A percentile compares a stretch with the other conserved stretches of the same genome.
phyloP scores from a whole-genome alignment of 2,797 vertebrate genomes.

The Acanthurus leucopareius region DNA sequence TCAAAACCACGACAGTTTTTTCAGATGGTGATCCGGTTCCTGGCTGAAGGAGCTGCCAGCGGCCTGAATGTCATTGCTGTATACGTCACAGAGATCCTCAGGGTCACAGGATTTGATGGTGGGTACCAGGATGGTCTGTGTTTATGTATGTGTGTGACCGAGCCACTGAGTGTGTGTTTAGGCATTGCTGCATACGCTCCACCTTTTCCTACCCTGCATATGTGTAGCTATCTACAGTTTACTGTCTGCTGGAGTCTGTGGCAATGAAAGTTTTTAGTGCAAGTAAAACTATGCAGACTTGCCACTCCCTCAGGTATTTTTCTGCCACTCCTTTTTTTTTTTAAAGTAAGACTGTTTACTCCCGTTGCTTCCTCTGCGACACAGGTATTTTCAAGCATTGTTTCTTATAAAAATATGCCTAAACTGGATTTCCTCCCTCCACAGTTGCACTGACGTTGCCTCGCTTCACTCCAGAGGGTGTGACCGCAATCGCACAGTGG shows the following conservation, averaged over 20 bases:
- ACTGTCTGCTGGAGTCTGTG: not conserved
- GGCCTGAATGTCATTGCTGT: slow-evolving; percentile 88
- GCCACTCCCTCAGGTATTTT: slow-evolving; percentile 44
- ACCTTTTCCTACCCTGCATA: not conserved
- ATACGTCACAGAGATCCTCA: slow-evolving; percentile 85
- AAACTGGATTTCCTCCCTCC: slow-evolving; percentile 30
- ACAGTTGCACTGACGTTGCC: slow-evolving; percentile 79
- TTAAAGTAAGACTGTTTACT: slow-evolving; percentile 17
- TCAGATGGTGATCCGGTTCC: slow-evolving; percentile 80
- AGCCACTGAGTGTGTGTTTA: not conserved
- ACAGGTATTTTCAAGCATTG: slow-evolving; percentile 2
- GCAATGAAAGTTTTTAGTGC: slow-evolving; percentile 12
- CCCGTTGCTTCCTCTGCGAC: not conserved
- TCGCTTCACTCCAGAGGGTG: slow-evolving; percentile 84
- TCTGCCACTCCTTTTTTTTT: slow-evolving; percentile 51
- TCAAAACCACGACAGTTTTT: slow-evolving; percentile 73
- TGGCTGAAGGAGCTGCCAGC: slow-evolving; percentile 87
- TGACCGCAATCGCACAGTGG: slow-evolving; percentile 84
- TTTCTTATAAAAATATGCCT: not conserved
- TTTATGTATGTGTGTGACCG: not conserved
- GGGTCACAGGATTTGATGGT: slow-evolving; percentile 85
- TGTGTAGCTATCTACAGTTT: not conserved
- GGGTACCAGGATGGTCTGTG: slow-evolving; percentile 53
- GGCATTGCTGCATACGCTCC: not conserved
- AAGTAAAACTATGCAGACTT: slow-evolving; percentile 50